Evolutionary conservation across 2,797 vertebrate species (phyloP).

Genomic region (Myotis vivesi): DNA sequence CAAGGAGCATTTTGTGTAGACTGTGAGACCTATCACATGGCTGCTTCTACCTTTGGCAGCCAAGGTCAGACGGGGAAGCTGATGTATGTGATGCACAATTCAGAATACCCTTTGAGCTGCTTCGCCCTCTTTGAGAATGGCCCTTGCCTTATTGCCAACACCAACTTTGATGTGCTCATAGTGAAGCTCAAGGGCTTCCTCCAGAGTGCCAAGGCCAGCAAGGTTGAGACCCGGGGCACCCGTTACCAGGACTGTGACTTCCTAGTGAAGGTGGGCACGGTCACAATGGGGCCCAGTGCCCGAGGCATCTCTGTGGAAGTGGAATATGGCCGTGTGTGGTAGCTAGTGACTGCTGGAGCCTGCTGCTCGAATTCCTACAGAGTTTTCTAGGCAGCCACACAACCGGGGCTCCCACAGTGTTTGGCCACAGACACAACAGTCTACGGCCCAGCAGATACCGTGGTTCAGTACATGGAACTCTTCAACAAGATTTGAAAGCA

Average conservation of each 20-base stretch:
- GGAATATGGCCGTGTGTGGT: conserved; percentile 96
- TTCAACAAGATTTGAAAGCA: conserved; percentile 98
- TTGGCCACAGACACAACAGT: conserved; percentile 91
- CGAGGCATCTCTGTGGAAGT: conserved; percentile 97
- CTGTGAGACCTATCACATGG: conserved; percentile 96
- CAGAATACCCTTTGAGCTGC: conserved; percentile 95
- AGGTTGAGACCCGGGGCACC: conserved; percentile 95
- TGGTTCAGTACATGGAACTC: conserved; percentile 97
- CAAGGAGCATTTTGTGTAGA: conserved; percentile 96
- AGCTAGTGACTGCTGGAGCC: conserved; percentile 96
- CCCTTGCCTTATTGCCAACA: conserved; percentile 92
- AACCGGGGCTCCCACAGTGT: conserved; percentile 91
- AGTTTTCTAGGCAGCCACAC: conserved; percentile 92
- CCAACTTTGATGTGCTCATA: conserved; percentile 97
- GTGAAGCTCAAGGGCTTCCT: conserved; percentile 98
- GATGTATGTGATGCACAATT: conserved; percentile 98
- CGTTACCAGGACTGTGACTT: conserved; percentile 97
- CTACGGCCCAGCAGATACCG: conserved; percentile 89
- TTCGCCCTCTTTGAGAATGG: conserved; percentile 95
- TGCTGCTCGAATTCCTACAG: conserved; percentile 97
- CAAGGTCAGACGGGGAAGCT: conserved; percentile 95
- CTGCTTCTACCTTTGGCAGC: conserved; percentile 86
- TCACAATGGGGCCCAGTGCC: conserved; percentile 95
- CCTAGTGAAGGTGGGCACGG: conserved; percentile 94
- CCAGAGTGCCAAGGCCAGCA: conserved; percentile 97